Evolutionary conservation across 1,140 invertebrate genomes (phyloP).

Genomic region (Drosophila ananassae): DNA sequence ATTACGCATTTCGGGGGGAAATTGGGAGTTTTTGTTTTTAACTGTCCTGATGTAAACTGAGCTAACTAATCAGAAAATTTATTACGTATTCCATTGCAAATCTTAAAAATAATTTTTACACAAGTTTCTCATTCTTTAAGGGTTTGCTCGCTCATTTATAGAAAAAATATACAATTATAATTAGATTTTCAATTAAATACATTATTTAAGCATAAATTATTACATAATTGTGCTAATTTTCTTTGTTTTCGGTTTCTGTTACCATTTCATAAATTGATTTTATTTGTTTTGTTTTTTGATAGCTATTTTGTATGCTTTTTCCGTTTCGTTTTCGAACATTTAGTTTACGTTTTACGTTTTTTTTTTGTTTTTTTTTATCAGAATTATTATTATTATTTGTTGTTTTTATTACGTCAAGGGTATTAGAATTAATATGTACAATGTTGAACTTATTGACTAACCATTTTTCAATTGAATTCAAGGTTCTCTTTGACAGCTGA

Average conservation of each 20-base stretch:
- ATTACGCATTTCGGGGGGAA: constrained; percentile 34
- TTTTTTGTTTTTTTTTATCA: constrained; percentile 46
- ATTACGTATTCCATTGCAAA: constrained; percentile 69
- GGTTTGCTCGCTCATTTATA: constrained; percentile 49
- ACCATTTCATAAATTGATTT: constrained; percentile 8
- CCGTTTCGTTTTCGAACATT: constrained; percentile 49
- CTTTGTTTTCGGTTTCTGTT: constrained; percentile 22
- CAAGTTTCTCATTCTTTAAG: constrained; percentile 45
- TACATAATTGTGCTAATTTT: constrained; percentile 78
- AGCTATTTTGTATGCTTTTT: constrained; percentile 5
- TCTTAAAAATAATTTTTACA: constrained; percentile 57
- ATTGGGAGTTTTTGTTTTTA: constrained; percentile 15
- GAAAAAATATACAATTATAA: constrained; percentile 67
- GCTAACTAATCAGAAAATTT: constrained; percentile 57
- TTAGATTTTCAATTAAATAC: constrained; percentile 66
- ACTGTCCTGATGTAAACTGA: constrained; percentile 29
- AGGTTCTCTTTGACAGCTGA: constrained; percentile 23
- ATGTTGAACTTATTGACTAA: constrained; percentile 65
- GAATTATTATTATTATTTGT: constrained; percentile 51
- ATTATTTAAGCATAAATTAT: constrained; percentile 76
- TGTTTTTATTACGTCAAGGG: constrained; percentile 62
- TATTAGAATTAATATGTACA: constrained; percentile 78
- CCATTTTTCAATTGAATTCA: constrained; percentile 43
- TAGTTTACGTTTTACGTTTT: constrained; percentile 70
- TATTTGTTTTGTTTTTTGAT: constrained; percentile 14